Percentiles rank a stretch among this genome's conserved stretches.
These are phyloP conservation scores for Atrina japonica DNA, from an alignment of 2,888 invertebrate species.

Conservation along the genomic window DNA sequence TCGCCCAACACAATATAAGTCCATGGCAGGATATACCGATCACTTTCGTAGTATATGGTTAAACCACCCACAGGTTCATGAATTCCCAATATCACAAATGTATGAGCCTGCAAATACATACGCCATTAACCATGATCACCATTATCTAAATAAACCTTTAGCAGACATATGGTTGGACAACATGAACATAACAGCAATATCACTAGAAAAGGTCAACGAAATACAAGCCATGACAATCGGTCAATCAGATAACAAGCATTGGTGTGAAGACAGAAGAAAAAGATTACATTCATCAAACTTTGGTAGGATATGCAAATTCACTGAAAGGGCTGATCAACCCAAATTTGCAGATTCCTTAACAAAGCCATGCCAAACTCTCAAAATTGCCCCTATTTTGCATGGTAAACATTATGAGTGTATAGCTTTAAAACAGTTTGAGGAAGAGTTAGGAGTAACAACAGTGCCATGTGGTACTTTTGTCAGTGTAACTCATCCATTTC, in stretches of 20 bases:
- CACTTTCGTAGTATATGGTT: too few relatives aligned
- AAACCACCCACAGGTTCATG: too few relatives aligned
- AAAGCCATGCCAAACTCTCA: background rate
- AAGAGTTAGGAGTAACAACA: background rate
- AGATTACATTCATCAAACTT: slow-evolving; percentile 25
- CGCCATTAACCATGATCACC: too few relatives aligned
- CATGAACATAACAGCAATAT: background rate
- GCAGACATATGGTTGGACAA: background rate
- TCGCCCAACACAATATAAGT: too few relatives aligned
- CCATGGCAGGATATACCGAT: too few relatives aligned
- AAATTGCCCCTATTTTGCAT: slow-evolving; percentile 33
- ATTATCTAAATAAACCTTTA: background rate
- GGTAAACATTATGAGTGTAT: slow-evolving; percentile 44
- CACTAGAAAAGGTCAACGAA: background rate
- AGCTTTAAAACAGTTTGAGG: slow-evolving; percentile 36
- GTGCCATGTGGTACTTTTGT: slow-evolving; percentile 13
- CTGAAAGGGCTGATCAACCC: slow-evolving; percentile 12
- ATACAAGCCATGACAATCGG: too few relatives aligned
- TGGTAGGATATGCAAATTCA: slow-evolving; percentile 25
- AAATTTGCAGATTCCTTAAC: slow-evolving; percentile 19
- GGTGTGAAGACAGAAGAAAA: slow-evolving; percentile 23
- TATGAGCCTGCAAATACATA: too few relatives aligned
- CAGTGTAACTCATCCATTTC: background rate
- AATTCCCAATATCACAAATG: too few relatives aligned
- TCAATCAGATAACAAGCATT: too few relatives aligned